Percentiles rank a stretch among this genome's conserved stretches.
Evolutionary conservation across 2,113 vertebrate species (phyloP).

Genomic region (Lampris incognitus): DNA sequence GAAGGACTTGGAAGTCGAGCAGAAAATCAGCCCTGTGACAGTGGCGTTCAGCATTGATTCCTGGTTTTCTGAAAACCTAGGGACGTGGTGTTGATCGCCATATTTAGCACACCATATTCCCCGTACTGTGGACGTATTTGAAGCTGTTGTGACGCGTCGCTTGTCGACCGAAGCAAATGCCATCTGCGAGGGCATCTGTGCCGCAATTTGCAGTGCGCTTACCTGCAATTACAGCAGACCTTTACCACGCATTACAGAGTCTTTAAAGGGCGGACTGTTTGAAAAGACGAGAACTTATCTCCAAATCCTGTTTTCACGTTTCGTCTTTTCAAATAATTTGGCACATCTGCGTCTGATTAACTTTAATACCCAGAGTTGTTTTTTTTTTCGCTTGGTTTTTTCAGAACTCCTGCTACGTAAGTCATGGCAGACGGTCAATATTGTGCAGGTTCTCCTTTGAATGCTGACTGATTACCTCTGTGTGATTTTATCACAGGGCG

Average conservation of each 20-base stretch:
- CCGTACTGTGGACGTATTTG: conserved; percentile 29
- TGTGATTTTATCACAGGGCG: conserved; percentile 83
- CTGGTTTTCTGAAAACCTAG: conserved; percentile 23
- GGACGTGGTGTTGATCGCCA: not conserved
- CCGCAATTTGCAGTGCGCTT: not conserved
- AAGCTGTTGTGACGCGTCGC: conserved; percentile 44
- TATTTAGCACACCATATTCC: conserved; percentile 23
- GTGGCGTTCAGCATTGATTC: conserved; percentile 7
- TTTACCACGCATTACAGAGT: conserved; percentile 10
- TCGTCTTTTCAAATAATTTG: not conserved
- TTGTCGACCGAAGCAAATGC: conserved; percentile 34
- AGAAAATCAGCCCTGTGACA: conserved; percentile 29
- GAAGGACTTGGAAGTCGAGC: conserved; percentile 4
- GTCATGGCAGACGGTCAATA: too few species aligned
- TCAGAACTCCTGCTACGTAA: not conserved
- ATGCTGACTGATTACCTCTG: conserved; percentile 13
- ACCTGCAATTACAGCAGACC: not conserved
- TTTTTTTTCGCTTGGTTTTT: not conserved
- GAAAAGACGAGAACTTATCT: not conserved
- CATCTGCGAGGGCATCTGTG: conserved; percentile 22
- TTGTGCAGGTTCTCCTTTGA: too few species aligned
- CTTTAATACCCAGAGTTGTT: not conserved
- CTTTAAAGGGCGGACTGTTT: conserved; percentile 30
- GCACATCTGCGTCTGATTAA: not conserved
- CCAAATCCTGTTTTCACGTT: conserved; percentile 22